Percentiles rank a stretch among this genome's conserved stretches.
These are phyloP conservation scores for Suricata suricatta DNA, from an alignment of 2,113 vertebrate genomes.

Conservation along the genomic window DNA sequence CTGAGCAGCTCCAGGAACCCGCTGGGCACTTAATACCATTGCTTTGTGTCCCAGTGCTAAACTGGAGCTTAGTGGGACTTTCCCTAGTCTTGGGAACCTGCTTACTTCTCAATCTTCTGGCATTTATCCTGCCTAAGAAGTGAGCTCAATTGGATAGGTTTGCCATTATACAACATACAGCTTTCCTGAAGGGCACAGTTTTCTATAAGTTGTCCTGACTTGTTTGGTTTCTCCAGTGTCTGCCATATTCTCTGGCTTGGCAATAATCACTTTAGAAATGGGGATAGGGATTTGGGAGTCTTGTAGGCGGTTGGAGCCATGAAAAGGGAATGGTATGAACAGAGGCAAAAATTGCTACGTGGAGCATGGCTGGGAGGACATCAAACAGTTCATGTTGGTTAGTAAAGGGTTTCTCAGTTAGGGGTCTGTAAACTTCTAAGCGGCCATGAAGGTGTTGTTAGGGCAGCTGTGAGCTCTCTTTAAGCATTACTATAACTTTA, in stretches of 20 bases:
- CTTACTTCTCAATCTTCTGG: not conserved
- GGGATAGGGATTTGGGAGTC: not conserved
- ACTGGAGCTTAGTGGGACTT: not conserved
- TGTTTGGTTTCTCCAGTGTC: not conserved
- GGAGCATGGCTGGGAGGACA: not conserved
- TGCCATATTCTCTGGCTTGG: not conserved
- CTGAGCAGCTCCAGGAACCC: not conserved
- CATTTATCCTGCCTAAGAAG: not conserved
- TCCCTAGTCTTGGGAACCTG: not conserved
- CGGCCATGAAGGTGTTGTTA: not conserved
- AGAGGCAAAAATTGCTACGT: not conserved
- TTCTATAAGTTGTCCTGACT: not conserved
- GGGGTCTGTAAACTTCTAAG: not conserved
- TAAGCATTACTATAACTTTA: slow-evolving; percentile 4
- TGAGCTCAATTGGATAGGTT: not conserved
- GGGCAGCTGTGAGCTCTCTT: not conserved
- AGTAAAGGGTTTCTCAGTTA: not conserved
- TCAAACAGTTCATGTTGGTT: not conserved
- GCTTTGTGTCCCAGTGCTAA: not conserved
- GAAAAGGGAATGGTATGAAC: not conserved
- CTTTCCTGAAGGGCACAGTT: not conserved
- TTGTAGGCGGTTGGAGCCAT: not conserved
- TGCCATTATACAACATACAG: not conserved
- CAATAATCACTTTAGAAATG: not conserved
- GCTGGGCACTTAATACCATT: not conserved